A percentile compares a stretch with the other conserved stretches of the same genome.
These are phyloP conservation scores for Epizoanthus stellaris DNA, from an alignment of 92 coral and sea anemone species.

Conservation along the genomic window DNA sequence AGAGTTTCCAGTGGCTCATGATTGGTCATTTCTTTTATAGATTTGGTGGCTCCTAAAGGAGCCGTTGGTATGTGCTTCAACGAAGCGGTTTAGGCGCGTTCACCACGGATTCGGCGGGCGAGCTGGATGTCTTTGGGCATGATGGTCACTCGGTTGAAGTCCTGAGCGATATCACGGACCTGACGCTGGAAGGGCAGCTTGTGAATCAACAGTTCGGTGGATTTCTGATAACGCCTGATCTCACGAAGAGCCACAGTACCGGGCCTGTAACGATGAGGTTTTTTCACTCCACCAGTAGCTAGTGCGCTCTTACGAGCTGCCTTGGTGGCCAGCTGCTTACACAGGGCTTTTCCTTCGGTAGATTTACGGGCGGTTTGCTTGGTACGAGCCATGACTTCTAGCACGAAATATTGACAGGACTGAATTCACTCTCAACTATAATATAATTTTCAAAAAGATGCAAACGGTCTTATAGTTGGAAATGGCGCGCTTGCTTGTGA, in stretches of 20 bases:
- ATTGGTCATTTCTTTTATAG: conserved; percentile 38
- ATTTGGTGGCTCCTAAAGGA: conserved; percentile 54
- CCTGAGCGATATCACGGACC: conserved; percentile 95
- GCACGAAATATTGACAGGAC: too few relatives aligned
- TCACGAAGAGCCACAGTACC: conserved; percentile 89
- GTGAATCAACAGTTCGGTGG: conserved; percentile 98
- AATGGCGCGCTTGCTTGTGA: too few relatives aligned
- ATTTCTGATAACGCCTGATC: conserved; percentile 97
- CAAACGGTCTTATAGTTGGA: too few relatives aligned
- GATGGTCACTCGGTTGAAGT: conserved; percentile 98
- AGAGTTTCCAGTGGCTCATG: too few relatives aligned
- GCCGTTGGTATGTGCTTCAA: conserved; percentile 33
- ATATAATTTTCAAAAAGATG: too few relatives aligned
- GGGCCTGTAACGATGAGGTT: conserved; percentile 88
- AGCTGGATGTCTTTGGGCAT: conserved; percentile 96
- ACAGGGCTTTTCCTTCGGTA: conserved; percentile 83
- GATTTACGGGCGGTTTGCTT: conserved; percentile 75
- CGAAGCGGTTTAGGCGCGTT: conserved; percentile 23
- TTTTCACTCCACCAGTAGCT: conserved; percentile 83
- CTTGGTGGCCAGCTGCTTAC: conserved; percentile 78
- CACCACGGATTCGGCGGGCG: conserved; percentile 96
- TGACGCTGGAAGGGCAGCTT: conserved; percentile 99
- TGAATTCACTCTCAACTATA: too few relatives aligned
- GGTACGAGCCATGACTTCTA: conserved; percentile 57
- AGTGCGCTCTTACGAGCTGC: conserved; percentile 86